Conservation (phyloP, 2,113 vertebrate genomes). For the Eudyptes chrysolophus region DNA sequence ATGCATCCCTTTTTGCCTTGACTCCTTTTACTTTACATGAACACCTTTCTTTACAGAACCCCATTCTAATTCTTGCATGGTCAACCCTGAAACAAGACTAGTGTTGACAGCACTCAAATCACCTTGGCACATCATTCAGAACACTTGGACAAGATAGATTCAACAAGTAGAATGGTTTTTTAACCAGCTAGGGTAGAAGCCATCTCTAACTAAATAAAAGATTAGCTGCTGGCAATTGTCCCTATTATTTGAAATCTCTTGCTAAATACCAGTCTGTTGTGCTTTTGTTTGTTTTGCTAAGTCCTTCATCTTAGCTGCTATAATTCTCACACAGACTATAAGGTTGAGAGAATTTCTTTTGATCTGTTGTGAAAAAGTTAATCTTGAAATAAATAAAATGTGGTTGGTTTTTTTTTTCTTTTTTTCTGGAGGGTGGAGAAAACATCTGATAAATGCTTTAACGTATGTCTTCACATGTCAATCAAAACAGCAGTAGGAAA, state of each 20-base stretch:
- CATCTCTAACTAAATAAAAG: neutral
- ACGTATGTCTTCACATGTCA: neutral
- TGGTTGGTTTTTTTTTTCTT: accelerated
- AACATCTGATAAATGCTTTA: neutral
- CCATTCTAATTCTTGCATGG: neutral
- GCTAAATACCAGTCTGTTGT: neutral
- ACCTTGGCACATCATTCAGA: neutral
- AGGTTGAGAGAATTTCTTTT: neutral
- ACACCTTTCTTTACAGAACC: neutral
- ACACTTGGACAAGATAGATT: neutral
- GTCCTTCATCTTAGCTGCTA: neutral
- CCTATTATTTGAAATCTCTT: neutral
- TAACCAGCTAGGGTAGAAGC: neutral
- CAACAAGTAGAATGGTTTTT: neutral
- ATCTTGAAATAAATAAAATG: neutral
- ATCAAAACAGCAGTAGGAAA: neutral
- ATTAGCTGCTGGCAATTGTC: neutral
- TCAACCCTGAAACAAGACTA: neutral
- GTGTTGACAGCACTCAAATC: neutral
- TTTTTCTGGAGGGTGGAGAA: neutral
- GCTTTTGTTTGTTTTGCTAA: neutral
- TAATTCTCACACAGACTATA: neutral
- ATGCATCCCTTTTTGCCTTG: neutral
- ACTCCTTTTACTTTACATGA: neutral
- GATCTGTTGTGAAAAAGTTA: neutral